These are phyloP conservation scores for Spinus pinus DNA, from an alignment of 2,797 vertebrate genomes.

Conservation along the genomic window DNA sequence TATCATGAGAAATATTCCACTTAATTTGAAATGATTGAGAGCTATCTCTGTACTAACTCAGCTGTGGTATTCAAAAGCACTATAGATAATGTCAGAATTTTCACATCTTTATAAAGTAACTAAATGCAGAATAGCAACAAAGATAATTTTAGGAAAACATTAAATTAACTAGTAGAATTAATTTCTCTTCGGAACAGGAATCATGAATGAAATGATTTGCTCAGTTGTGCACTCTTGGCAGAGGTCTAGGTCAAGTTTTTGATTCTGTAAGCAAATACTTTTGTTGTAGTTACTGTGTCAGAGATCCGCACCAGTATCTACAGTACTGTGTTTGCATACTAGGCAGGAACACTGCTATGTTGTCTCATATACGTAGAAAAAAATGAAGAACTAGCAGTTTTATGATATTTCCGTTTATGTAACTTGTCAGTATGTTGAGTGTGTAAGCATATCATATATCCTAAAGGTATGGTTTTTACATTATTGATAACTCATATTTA, in stretches of 20 bases:
- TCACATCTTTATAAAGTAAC: conserved; percentile 23
- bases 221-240: conserved; percentile 12
- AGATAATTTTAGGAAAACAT: conserved; percentile 51
- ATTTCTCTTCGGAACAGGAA: conserved; percentile 43
- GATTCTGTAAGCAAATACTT: conserved; percentile 33
- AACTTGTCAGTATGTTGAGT: not conserved
- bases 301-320: not conserved
- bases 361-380: not conserved
- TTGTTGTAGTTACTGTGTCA: not conserved
- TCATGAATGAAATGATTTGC: conserved; percentile 33
- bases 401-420: not conserved
- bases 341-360: not conserved
- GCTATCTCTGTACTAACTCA: conserved; percentile 39
- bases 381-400: not conserved
- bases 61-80: conserved; percentile 18
- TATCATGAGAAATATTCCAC: conserved; percentile 56
- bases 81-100: conserved; percentile 28
- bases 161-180: conserved; percentile 45
- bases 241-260: conserved; percentile 23
- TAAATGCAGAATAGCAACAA: conserved; percentile 44
- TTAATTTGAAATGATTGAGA: conserved; percentile 46
- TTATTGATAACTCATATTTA: not conserved
- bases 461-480: not conserved
- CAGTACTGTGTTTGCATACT: not conserved
- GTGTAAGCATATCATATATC: not conserved